phyloP scores from a whole-genome alignment of 2,797 vertebrate species.

The Coreius guichenoti region DNA sequence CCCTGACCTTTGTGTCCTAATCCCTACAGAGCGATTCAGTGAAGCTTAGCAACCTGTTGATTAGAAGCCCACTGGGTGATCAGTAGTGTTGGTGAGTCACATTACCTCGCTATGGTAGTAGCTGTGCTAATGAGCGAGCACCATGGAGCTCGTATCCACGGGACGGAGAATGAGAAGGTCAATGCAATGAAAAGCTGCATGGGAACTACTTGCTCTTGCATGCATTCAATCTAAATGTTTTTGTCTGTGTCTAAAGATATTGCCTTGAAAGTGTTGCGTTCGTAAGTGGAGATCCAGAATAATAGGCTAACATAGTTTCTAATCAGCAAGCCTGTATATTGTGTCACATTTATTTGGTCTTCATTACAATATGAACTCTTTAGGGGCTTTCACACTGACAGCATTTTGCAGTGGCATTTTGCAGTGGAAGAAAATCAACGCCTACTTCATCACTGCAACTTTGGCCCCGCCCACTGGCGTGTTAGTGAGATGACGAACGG shows the following conservation, averaged over 20 bases:
- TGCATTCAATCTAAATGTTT: constrained; percentile 20
- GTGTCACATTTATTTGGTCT: not conserved
- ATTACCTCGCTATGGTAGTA: constrained; percentile 40
- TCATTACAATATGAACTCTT: not conserved
- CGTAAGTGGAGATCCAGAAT: not conserved
- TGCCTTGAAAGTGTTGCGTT: not conserved
- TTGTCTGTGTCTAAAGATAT: not conserved
- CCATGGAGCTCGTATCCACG: constrained; percentile 58
- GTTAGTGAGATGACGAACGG: too few relatives aligned
- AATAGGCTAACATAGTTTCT: not conserved
- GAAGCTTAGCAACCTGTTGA: constrained; percentile 57
- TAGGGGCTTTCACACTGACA: not conserved
- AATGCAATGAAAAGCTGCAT: constrained; percentile 33
- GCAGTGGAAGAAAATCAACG: too few relatives aligned
- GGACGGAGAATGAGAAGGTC: constrained; percentile 60
- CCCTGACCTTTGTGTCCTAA: constrained; percentile 59
- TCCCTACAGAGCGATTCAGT: constrained; percentile 57
- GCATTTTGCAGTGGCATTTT: not conserved
- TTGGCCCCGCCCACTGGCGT: too few relatives aligned
- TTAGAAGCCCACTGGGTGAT: constrained; percentile 59
- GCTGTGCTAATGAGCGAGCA: constrained; percentile 64
- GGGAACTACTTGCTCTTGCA: not conserved
- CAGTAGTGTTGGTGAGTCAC: constrained; percentile 56
- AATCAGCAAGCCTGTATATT: not conserved
- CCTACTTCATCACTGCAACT: too few relatives aligned